Base-by-base conservation (phyloP, 2,113 vertebrate species). In the Apaloderma vittatum region DNA sequence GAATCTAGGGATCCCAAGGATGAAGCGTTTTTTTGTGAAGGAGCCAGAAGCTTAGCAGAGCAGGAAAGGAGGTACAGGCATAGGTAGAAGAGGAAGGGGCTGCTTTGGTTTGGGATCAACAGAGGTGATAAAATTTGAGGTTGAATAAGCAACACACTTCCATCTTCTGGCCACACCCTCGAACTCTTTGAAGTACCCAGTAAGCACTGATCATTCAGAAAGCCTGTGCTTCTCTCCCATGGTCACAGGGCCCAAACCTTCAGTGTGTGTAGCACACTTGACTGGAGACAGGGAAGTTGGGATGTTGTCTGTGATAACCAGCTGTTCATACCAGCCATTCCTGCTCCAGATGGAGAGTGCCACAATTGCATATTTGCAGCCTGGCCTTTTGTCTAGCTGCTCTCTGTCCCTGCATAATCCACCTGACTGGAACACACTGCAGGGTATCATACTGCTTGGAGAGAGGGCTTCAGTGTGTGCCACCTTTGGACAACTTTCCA, bases 311-410 rank as follows among this genome's bases (percentile, higher is more conserved):
- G 6, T 5, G 15, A 61, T 40, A 91, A 48, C 63, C 92, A 95
- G 79, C 66, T 96, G 88, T 87, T 95, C 94, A 93, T 93, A 84
- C 62, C 87, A 93, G 72, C 84, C 66, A 71, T 93, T 95, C 80
- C 58, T 93, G 58, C 79, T 79, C 63, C 86, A 34, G 82, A 66
- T n/a, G 12, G 27, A 85, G 70, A 88, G 62, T 45, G 54, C 45
- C 77, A 58, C 51, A 61, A 57, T 0, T 34, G 80, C 6, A 2
- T 74, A 32, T 89, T 62, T 79, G 86, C 19, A 82, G 62, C 43
- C 55, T 93, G 58, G 68, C 43, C 49, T 91, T 81, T 92, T 81
- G 72, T 94, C 43, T 62, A 72, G 29, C 16, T 37, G 2, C 30
- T 89, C 63, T 88, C 65, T 83, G 68, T 58, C 24, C 37, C 51